Base-by-base conservation (phyloP, 1,140 invertebrate genomes). In the Armadillidium nasatum region DNA sequence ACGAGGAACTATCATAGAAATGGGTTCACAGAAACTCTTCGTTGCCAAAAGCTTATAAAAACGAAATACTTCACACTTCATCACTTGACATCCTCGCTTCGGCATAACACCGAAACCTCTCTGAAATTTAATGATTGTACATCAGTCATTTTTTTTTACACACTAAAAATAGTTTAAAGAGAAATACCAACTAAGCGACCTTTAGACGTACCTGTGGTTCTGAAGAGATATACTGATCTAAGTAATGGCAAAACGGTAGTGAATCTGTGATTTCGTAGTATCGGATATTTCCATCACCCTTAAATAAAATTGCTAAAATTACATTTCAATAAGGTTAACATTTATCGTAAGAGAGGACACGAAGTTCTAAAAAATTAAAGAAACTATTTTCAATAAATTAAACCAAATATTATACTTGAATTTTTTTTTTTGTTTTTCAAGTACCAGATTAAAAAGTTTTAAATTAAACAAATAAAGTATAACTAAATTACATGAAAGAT, bases 21-120 rank as follows among this genome's bases (percentile, higher is more conserved):
- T 91, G 21, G 94, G 94, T 84, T 97, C 94, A 84, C 93, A 93
- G 67, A 94, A 86, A 22, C 91, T 90, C 76, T 93, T 90, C 44
- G 91, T 93, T 0, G 94, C 93, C 84, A 96, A 93, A 68, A 97
- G 85, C 84, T 97, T 97, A 85, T 93, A 97, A 86, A 97, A 96
- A 74, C 94, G 89, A 83, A 92, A 93, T 67, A 96, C 90, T 84
- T 97, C 95, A 86, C 94, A 96, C 13, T 87, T 86, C 7, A 86
- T 85, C 10, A 91, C 91, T 84, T 90, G 92, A 77, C 94, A 88
- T n/a, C 95, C 96, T 81, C 95, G 87, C 86, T 98, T 98, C 11
- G 94, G 93, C 93, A 97, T 96, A 79, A 92, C 89, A 67, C 94
- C 95, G 46, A 97, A 86, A 4, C 94, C 94, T 83, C 94, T 88